Evolutionary conservation across 2,797 vertebrate genomes (phyloP).

Genomic region (Pipistrellus pipistrellus): DNA sequence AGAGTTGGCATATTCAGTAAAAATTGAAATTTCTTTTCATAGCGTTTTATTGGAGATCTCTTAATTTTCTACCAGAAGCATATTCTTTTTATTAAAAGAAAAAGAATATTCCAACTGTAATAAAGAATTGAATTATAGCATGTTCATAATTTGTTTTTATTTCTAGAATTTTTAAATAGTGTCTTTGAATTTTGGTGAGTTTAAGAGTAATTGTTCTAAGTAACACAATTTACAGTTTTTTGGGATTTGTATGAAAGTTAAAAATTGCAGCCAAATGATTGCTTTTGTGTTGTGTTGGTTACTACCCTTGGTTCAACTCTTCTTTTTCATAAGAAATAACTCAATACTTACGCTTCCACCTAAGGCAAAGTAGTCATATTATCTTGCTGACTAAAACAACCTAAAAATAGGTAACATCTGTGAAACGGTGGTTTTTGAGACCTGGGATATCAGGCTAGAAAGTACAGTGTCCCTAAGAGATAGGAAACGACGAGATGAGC

Average conservation of each 20-base stretch:
- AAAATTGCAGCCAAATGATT: slow-evolving; percentile 4
- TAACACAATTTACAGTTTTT: slow-evolving; percentile 7
- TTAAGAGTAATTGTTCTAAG: slow-evolving; percentile 37
- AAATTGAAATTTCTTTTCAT: slow-evolving; percentile 45
- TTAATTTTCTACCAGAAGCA: slow-evolving; percentile 51
- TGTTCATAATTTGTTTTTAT: slow-evolving; percentile 46
- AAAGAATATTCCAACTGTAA: slow-evolving; percentile 44
- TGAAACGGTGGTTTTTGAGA: not conserved
- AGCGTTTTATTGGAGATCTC: slow-evolving; percentile 43
- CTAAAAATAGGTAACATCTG: not conserved
- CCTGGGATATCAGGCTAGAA: not conserved
- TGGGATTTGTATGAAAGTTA: slow-evolving; percentile 18
- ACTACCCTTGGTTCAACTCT: not conserved
- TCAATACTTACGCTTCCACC: not conserved
- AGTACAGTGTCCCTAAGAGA: not conserved
- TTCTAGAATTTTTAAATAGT: slow-evolving; percentile 58
- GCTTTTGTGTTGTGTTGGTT: not conserved
- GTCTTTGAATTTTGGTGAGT: slow-evolving; percentile 60
- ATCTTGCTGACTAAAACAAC: not conserved
- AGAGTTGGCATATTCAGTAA: slow-evolving; percentile 14
- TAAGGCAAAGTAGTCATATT: not conserved
- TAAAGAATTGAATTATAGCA: slow-evolving; percentile 60
- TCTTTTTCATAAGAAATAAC: not conserved
- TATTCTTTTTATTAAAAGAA: slow-evolving; percentile 52
- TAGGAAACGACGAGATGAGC: not conserved